phyloP scores from a whole-genome alignment of 1,140 invertebrate species.

The Lethrus apterus region DNA sequence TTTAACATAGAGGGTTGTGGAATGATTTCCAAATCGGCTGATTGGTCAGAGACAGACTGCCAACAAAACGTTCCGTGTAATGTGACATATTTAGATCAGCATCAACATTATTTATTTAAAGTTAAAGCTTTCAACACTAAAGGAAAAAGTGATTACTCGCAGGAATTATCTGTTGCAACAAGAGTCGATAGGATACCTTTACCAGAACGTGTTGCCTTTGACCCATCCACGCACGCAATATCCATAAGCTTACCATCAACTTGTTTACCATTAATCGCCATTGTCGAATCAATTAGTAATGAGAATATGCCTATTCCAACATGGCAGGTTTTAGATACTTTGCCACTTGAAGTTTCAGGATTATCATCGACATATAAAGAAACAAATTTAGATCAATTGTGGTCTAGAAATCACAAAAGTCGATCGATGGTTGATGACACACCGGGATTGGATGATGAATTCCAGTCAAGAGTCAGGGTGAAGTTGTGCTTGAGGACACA shows the following conservation, averaged over 20 bases:
- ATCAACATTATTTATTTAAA: slow-evolving; percentile 75
- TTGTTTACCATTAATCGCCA: slow-evolving; percentile 63
- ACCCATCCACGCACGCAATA: slow-evolving; percentile 64
- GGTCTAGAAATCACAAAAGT: slow-evolving; percentile 32
- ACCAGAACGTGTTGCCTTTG: slow-evolving; percentile 72
- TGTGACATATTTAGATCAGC: slow-evolving; percentile 72
- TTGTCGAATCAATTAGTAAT: slow-evolving; percentile 59
- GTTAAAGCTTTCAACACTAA: slow-evolving; percentile 78
- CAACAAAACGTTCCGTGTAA: slow-evolving; percentile 79
- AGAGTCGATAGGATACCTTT: slow-evolving; percentile 76
- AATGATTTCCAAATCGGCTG: slow-evolving; percentile 50
- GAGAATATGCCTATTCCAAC: slow-evolving; percentile 48
- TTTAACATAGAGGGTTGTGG: slow-evolving; percentile 54
- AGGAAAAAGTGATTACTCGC: slow-evolving; percentile 76
- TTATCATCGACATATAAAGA: slow-evolving; percentile 59
- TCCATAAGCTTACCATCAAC: slow-evolving; percentile 69
- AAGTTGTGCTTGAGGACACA: slow-evolving; percentile 71
- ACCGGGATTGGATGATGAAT: slow-evolving; percentile 48
- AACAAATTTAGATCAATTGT: slow-evolving; percentile 50
- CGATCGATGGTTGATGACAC: slow-evolving; percentile 46
- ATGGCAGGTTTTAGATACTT: slow-evolving; percentile 64
- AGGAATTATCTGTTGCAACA: slow-evolving; percentile 68
- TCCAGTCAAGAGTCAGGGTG: slow-evolving; percentile 61
- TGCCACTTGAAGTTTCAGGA: slow-evolving; percentile 61
- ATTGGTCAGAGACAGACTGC: slow-evolving; percentile 78